Base-by-base conservation (phyloP, 1,140 invertebrate species). In the Drosophila punjabiensis region DNA sequence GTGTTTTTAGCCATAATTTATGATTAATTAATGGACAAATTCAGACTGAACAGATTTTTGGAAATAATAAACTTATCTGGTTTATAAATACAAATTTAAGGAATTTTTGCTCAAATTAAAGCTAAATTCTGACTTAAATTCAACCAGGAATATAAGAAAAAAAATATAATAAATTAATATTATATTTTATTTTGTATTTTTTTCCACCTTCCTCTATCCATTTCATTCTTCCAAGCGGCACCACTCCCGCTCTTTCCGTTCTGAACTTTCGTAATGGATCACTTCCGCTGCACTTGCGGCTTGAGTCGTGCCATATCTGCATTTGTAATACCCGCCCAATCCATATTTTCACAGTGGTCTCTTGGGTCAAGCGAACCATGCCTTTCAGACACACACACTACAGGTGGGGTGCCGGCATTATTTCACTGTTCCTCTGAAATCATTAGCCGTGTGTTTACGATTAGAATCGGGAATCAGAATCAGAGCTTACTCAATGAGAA, bases 211-310 rank as follows among this genome's bases (percentile, higher is more conserved):
- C 37, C 41, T 35, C 50, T 58, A n/a, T 67, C 24, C 52, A 45
- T 35, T 37, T 39, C 45, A 43, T 33, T 68, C 10, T 28, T 35
- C 28, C 20, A 32, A 52, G 30, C 35, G 9, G 8, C 39, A 9
- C 14, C 63, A 69, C 64, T 50, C 47, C 33, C 45, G 61, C 66
- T 68, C 64, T 75, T 63, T 85, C 67, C 71, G 73, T 81, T 89
- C 79, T 82, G 52, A 53, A 69, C 76, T 81, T 82, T 76, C 75
- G 68, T 82, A 89, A 89, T 89, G 88, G 85, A 89, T 81, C 79
- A 69, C 62, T 90, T 89, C 85, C 85, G 85, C 69, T 88, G 80
- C 77, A 74, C 50, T 64, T 65, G 63, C 32, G 50, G 53, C 45
- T 77, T 39, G 37, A 56, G 65, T 76, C 82, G 78, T 86, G 77